Conservation (phyloP, 2,113 vertebrate species). For the Scytalopus superciliaris region DNA sequence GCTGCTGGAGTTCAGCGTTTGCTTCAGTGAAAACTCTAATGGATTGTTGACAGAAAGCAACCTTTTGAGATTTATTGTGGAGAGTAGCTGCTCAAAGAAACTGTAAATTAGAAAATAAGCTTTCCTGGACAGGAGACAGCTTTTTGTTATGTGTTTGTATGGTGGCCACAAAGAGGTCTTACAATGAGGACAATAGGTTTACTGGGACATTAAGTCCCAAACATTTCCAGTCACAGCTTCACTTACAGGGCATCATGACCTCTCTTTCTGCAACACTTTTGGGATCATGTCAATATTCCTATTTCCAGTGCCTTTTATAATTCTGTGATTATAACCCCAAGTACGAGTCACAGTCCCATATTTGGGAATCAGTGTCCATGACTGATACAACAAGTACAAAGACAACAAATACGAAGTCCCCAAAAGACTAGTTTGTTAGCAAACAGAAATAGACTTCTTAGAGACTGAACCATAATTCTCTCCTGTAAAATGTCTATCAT, state of each 20-base stretch:
- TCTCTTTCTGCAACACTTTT: not conserved
- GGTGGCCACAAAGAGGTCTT: not conserved
- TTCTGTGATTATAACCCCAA: not conserved
- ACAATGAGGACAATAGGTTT: slow-evolving; percentile 29
- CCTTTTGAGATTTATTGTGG: not conserved
- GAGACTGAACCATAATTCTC: not conserved
- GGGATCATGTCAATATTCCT: not conserved
- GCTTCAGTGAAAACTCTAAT: not conserved
- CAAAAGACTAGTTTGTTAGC: not conserved
- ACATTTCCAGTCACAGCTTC: slow-evolving; percentile 5
- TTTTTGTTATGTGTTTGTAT: not conserved
- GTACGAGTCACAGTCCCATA: not conserved
- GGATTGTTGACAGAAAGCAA: not conserved
- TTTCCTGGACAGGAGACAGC: not conserved
- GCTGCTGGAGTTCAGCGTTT: not conserved
- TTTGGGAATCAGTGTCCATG: not conserved
- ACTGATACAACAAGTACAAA: not conserved
- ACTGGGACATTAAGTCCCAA: not conserved
- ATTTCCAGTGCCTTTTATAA: not conserved
- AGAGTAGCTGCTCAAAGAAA: not conserved
- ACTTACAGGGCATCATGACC: not conserved
- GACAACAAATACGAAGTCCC: not conserved
- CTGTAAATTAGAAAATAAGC: not conserved
- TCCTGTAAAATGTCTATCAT: not conserved
- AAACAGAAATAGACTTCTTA: slow-evolving; percentile 25